Evolutionary conservation across 2,797 vertebrate species (phyloP).

Genomic region (Coranthus polyacanthus): DNA sequence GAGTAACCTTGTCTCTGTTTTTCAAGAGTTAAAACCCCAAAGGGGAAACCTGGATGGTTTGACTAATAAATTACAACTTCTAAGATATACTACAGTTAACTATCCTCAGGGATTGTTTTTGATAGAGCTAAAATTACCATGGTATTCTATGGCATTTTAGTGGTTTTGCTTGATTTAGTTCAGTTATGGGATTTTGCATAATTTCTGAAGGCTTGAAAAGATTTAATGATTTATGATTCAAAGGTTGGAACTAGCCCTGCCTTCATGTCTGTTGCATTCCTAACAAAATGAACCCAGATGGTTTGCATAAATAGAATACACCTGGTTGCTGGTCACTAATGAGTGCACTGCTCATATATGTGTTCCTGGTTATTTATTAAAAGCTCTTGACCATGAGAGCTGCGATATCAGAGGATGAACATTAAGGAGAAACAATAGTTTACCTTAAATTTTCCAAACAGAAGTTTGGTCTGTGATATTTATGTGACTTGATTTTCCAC

Average conservation of each 20-base stretch:
- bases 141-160: neutral
- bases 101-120: neutral
- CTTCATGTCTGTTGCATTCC: constrained; percentile 54
- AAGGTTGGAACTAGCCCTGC: constrained; percentile 10
- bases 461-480: neutral
- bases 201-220: constrained; percentile 46
- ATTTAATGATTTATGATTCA: constrained; percentile 10
- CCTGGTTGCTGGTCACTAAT: constrained; percentile 49
- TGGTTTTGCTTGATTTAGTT: neutral
- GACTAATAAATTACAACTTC: neutral
- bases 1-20: constrained; percentile 4
- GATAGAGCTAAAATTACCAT: neutral
- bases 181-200: constrained; percentile 24
- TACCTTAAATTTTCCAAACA: neutral
- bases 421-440: neutral
- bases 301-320: constrained; percentile 61
- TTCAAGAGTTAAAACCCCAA: neutral
- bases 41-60: neutral
- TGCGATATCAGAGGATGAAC: neutral
- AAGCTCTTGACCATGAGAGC: constrained; percentile 19
- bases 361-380: constrained; percentile 13
- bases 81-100: neutral
- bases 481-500: constrained; percentile 47
- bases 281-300: constrained; percentile 62
- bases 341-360: constrained; percentile 30